These are phyloP conservation scores for Rhea americana DNA, from an alignment of 2,113 vertebrate genomes.

Conservation along the genomic window DNA sequence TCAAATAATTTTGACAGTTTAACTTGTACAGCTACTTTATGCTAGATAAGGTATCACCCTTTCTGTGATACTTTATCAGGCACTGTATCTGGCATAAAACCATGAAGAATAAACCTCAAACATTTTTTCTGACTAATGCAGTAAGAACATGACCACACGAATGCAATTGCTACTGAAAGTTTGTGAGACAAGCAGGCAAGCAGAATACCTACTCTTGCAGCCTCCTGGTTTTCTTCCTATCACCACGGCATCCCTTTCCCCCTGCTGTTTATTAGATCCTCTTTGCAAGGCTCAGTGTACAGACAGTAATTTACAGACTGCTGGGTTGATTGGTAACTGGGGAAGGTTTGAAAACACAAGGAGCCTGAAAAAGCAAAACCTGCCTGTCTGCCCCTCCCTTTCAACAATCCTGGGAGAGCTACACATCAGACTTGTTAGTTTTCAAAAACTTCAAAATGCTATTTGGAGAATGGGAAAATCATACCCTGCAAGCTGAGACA, in stretches of 20 bases:
- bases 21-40: background rate
- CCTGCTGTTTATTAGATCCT: background rate
- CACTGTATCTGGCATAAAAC: background rate
- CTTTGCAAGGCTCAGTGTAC: background rate
- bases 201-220: background rate
- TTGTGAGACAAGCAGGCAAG: background rate
- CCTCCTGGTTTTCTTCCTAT: background rate
- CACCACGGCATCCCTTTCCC: background rate
- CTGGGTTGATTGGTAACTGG: background rate
- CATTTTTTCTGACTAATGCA: background rate
- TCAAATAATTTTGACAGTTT: slow-evolving; percentile 3
- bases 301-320: background rate
- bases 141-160: background rate
- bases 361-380: background rate
- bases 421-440: background rate
- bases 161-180: background rate
- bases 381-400: no score
- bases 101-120: background rate
- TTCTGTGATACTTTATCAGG: background rate
- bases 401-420: background rate
- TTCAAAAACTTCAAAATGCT: background rate
- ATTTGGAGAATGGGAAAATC: background rate
- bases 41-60: background rate
- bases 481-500: background rate
- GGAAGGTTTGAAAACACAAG: background rate